phyloP scores from a whole-genome alignment of 2,888 invertebrate genomes.

The Drosophila robusta region DNA sequence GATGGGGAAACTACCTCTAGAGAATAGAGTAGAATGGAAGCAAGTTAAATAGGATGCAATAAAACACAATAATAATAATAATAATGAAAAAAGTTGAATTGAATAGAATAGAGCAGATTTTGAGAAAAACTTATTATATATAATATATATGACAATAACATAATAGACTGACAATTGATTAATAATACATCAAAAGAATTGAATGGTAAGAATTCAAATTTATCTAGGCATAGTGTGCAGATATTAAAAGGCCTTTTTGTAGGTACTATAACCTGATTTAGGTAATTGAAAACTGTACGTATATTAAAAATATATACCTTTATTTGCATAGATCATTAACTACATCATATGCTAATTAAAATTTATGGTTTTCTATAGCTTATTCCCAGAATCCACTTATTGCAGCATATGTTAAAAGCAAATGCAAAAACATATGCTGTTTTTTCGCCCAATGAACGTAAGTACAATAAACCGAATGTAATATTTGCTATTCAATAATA shows the following conservation, averaged over 20 bases:
- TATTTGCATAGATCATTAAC: conserved; percentile 10
- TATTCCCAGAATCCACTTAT: background rate
- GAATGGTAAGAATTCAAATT: too few species aligned
- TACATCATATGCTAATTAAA: conserved; percentile 17
- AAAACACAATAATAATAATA: too few species aligned
- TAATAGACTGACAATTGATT: too few species aligned
- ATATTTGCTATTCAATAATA: conserved; percentile 33
- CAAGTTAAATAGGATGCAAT: too few species aligned
- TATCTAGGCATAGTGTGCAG: too few species aligned
- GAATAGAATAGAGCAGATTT: background rate
- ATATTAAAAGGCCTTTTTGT: too few species aligned
- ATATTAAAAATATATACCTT: background rate
- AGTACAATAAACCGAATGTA: conserved; percentile 6
- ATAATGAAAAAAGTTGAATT: background rate
- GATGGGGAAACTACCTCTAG: background rate
- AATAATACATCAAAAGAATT: too few species aligned
- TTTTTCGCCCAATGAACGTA: background rate
- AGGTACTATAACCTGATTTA: too few species aligned
- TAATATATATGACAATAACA: background rate
- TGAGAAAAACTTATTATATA: background rate
- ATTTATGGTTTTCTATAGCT: background rate
- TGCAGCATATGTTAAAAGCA: background rate
- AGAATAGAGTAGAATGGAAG: too few species aligned
- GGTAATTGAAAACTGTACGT: background rate
- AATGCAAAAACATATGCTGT: conserved; percentile 5